Percentiles rank a stretch among this genome's conserved stretches.
These are phyloP conservation scores for Centropyge bicolor DNA, from an alignment of 2,797 vertebrate species.

Conservation along the genomic window DNA sequence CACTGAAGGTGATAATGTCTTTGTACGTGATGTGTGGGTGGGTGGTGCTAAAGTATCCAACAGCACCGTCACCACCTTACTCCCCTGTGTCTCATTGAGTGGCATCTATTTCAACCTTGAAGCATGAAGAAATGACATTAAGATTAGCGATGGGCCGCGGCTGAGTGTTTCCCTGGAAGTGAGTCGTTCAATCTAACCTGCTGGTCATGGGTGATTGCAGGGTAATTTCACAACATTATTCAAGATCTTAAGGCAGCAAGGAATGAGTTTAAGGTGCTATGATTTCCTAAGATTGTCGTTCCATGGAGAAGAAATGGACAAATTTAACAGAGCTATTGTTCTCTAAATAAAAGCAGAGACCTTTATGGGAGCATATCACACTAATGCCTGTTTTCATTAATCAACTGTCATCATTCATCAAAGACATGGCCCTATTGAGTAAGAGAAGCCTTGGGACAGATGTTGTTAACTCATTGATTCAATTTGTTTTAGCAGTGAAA, in stretches of 20 bases:
- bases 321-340: slow-evolving; percentile 28
- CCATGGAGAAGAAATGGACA: slow-evolving; percentile 9
- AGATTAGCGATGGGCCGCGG: slow-evolving; percentile 35
- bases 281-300: slow-evolving; percentile 36
- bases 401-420: slow-evolving; percentile 50
- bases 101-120: slow-evolving; percentile 47
- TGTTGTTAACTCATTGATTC: slow-evolving; percentile 5
- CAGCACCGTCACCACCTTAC: slow-evolving; percentile 37
- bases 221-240: slow-evolving; percentile 59
- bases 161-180: slow-evolving; percentile 30
- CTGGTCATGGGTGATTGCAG: slow-evolving; percentile 52
- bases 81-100: slow-evolving; percentile 35
- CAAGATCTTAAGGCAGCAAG: slow-evolving; percentile 37
- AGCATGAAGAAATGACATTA: slow-evolving; percentile 31
- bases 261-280: slow-evolving; percentile 28
- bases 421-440: neutral
- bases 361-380: slow-evolving; percentile 21
- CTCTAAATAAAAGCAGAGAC: slow-evolving; percentile 28
- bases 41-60: slow-evolving; percentile 18
- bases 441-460: slow-evolving; percentile 19
- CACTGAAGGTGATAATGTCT: slow-evolving; percentile 36
- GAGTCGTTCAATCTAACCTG: slow-evolving; percentile 44
- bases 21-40: slow-evolving; percentile 10
- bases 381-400: slow-evolving; percentile 44
- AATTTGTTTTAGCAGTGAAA: slow-evolving; percentile 22